Percentiles rank a stretch among this genome's conserved stretches.
Conservation (phyloP, 2,113 vertebrate genomes). For the Rissa tridactyla region DNA sequence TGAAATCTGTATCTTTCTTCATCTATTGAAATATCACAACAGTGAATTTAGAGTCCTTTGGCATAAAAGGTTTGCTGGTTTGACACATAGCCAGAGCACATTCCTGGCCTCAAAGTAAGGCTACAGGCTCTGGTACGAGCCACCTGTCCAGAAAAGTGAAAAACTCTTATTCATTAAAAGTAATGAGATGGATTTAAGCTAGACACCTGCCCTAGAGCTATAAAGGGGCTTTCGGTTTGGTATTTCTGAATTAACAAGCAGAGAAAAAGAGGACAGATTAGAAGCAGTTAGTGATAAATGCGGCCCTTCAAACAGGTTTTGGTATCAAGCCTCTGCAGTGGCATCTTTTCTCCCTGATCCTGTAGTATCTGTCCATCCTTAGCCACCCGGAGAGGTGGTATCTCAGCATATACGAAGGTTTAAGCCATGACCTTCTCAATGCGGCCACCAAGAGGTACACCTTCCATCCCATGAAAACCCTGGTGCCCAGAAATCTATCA, state of each 20-base stretch:
- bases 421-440: neutral
- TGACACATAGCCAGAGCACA: neutral
- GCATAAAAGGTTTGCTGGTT: neutral
- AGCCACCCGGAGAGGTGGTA: neutral
- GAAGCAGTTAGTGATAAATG: neutral
- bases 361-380: too few species aligned
- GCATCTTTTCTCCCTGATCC: neutral
- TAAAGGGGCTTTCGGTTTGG: neutral
- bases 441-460: neutral
- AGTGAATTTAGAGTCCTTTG: neutral
- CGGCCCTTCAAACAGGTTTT: neutral
- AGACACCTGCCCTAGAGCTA: slow-evolving; percentile 17
- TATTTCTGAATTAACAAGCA: slow-evolving; percentile 45
- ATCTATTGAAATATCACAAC: neutral
- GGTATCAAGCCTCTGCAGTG: neutral
- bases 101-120: neutral
- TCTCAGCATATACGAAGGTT: neutral
- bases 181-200: slow-evolving; percentile 36
- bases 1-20: neutral
- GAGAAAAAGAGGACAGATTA: neutral
- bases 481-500: neutral
- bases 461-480: neutral
- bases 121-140: neutral
- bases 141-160: slow-evolving; percentile 27
- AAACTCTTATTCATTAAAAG: slow-evolving; percentile 28